Conservation (phyloP, 2,888 invertebrate genomes). For the Apamea sordens region DNA sequence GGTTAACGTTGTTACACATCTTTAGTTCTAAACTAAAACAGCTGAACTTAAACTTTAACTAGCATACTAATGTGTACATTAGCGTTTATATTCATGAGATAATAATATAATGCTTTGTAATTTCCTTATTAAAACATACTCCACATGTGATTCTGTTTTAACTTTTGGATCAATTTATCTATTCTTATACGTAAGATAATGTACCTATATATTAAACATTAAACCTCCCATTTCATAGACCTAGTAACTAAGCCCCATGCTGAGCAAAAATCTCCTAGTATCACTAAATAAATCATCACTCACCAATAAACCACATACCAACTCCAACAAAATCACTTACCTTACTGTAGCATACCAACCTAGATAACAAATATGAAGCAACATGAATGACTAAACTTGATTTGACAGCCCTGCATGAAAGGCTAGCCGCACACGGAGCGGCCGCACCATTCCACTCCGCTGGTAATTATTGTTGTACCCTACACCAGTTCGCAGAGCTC, state of each 20-base stretch:
- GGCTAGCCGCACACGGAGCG: slow-evolving; percentile 64
- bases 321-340: not conserved
- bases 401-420: slow-evolving; percentile 65
- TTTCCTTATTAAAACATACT: not conserved
- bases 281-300: not conserved
- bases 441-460: slow-evolving; percentile 66
- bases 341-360: not conserved
- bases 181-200: not conserved
- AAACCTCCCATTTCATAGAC: not conserved
- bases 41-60: slow-evolving; percentile 8
- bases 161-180: not conserved
- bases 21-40: slow-evolving; percentile 26
- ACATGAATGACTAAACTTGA: slow-evolving; percentile 40
- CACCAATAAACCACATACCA: not conserved
- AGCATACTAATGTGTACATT: not conserved
- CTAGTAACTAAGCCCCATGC: not conserved
- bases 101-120: not conserved
- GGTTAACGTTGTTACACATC: slow-evolving; percentile 42
- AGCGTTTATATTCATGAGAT: not conserved
- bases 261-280: not conserved
- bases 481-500: slow-evolving; percentile 41
- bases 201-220: not conserved
- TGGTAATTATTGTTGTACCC: slow-evolving; percentile 67
- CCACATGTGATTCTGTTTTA: not conserved
- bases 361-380: slow-evolving; percentile 38